phyloP scores from a whole-genome alignment of 2,113 vertebrate species.

The Rafetus swinhoei region DNA sequence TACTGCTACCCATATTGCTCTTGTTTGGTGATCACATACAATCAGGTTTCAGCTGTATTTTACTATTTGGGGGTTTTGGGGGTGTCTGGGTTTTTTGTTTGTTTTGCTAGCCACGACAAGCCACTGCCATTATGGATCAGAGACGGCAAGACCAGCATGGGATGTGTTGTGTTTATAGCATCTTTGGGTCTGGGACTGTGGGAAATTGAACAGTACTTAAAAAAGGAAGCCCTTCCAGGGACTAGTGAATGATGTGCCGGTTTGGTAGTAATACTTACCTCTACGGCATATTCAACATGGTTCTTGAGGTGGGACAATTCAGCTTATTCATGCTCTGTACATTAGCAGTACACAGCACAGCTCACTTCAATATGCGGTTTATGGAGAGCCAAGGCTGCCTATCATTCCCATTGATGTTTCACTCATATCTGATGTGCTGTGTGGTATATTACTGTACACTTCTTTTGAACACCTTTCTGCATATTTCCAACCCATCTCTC shows the following conservation, averaged over 20 bases:
- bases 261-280: slow-evolving; percentile 21
- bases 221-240: slow-evolving; percentile 1
- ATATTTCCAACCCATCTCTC: neutral
- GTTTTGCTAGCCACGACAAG: neutral
- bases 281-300: accelerated
- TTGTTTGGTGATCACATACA: neutral
- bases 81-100: too few species aligned
- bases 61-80: neutral
- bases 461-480: neutral
- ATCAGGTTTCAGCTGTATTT: accelerated
- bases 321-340: slow-evolving; percentile 17
- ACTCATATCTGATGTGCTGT: neutral
- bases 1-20: accelerated
- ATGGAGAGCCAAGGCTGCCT: neutral
- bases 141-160: neutral
- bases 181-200: neutral
- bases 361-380: neutral
- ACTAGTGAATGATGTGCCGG: neutral
- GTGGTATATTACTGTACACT: slow-evolving; percentile 15
- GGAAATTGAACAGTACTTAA: neutral
- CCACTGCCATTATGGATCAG: neutral
- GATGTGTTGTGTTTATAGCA: neutral
- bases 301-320: neutral
- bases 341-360: neutral
- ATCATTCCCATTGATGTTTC: neutral